phyloP scores from a whole-genome alignment of 2,888 invertebrate genomes.

The Drosophila macrothrix region DNA sequence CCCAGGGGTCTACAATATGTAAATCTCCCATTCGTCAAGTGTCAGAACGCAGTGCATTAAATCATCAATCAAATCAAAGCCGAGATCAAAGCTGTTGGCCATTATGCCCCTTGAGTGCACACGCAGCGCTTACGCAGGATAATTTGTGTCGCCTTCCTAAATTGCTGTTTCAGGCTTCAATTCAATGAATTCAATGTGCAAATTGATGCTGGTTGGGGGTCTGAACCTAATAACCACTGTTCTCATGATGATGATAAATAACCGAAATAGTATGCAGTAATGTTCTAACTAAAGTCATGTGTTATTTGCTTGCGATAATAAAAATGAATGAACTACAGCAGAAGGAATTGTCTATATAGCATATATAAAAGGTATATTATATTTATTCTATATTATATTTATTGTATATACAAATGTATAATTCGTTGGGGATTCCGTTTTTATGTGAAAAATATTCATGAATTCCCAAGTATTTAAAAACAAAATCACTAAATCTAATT shows the following conservation, averaged over 20 bases:
- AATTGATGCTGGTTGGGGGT: constrained; percentile 45
- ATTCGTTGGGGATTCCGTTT: neutral
- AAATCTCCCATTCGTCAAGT: constrained; percentile 37
- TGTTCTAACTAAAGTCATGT: neutral
- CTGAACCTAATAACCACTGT: neutral
- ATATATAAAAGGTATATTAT: neutral
- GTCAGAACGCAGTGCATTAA: constrained; percentile 43
- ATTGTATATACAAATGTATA: neutral
- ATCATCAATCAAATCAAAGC: constrained; percentile 70
- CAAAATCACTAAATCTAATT: neutral
- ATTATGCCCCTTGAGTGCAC: constrained; percentile 38
- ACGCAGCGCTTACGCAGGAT: constrained; percentile 29
- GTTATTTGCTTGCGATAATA: neutral
- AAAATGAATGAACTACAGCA: neutral
- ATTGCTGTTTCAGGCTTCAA: constrained; percentile 45
- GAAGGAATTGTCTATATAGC: neutral
- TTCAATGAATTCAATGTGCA: constrained; percentile 30
- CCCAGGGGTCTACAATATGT: neutral
- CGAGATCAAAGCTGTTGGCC: constrained; percentile 43
- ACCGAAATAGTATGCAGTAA: neutral
- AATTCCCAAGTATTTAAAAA: neutral
- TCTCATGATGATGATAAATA: constrained; percentile 37
- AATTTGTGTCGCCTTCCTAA: constrained; percentile 31
- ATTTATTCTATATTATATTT: too few species aligned
- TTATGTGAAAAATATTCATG: neutral